A percentile compares a stretch with the other conserved stretches of the same genome.
These are phyloP conservation scores for Taxidea taxus DNA, from an alignment of 2,113 vertebrate genomes.

Conservation along the genomic window DNA sequence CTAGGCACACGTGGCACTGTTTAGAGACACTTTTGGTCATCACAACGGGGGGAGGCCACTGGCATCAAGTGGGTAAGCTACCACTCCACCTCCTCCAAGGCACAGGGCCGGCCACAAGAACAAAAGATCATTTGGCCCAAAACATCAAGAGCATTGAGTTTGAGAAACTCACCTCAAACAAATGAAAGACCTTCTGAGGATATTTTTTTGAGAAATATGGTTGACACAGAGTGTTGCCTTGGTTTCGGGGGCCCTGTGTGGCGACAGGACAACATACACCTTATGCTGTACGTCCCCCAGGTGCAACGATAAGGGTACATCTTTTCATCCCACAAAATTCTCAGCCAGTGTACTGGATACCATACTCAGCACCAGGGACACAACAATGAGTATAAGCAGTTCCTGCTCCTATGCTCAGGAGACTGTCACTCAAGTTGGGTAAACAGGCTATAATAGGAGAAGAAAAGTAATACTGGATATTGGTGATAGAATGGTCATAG, in stretches of 20 bases:
- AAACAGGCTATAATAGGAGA: not conserved
- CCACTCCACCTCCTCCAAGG: not conserved
- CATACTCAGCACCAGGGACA: not conserved
- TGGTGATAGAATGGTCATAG: not conserved
- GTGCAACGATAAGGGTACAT: not conserved
- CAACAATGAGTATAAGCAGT: not conserved
- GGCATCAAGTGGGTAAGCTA: not conserved
- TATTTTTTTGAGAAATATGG: not conserved
- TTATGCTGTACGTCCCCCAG: not conserved
- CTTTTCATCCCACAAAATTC: not conserved
- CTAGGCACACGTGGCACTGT: not conserved
- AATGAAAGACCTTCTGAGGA: not conserved
- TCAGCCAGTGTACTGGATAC: not conserved
- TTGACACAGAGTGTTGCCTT: not conserved
- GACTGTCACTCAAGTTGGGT: not conserved
- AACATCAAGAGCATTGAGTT: not conserved
- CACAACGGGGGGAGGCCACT: not conserved
- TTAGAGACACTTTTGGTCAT: not conserved
- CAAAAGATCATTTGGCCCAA: not conserved
- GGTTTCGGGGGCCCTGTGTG: not conserved
- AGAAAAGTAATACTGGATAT: not conserved
- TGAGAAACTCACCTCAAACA: not conserved
- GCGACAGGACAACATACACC: not conserved
- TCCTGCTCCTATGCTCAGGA: not conserved
- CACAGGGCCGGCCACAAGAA: not conserved